Base-by-base conservation (phyloP, 2,888 invertebrate genomes). In the Chrysolina oricalcia region DNA sequence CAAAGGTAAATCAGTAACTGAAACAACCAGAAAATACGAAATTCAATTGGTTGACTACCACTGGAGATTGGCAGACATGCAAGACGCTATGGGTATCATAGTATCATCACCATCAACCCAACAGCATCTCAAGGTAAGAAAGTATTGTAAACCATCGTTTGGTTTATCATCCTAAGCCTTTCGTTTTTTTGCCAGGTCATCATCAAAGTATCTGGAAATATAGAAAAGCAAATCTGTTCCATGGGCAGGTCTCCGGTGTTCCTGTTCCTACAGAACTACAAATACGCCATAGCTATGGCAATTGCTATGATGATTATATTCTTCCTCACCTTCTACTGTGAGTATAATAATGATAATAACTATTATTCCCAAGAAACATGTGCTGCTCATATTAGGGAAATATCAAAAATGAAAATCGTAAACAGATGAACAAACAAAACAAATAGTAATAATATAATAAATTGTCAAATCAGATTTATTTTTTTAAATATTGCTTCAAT, bases 41-140 rank as follows among this genome's bases (percentile, higher is more conserved):
- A 81, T 89, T 62, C 83, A 83, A 64, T 76, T 89, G 21, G 77
- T 89, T 46, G 88, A 89, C 78, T 88, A 87, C 66, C 88, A 89
- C 78, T 87, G 88, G 87, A 87, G 88, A 79, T 81, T 88, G 63
- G 86, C 86, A 17, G 85, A 86, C 75, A 80, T 86, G 64, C 84
- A 83, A 43, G 86, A 88, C 68, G 85, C 86, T 3, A 86, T 89
- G 85, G 87, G 85, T 69, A 80, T 89, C 11, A 75, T 83, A 27
- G 79, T 89, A 15, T 78, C 77, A 50, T 89, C 88, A 0, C 81
- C 81, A 65, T 68, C 85, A 35, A 88, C 88, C 0, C 83, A 86
- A 53, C 88, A 89, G 82, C 79, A 81, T 68, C 72, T 85, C 13
- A 84, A 82, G 79, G 86, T 87, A 53, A 53, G 11, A 19, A 53